Evolutionary conservation across 2,113 vertebrate species (phyloP), one percentile per base, ranked within the genome.

Genomic region (Cepphus grylle): DNA sequence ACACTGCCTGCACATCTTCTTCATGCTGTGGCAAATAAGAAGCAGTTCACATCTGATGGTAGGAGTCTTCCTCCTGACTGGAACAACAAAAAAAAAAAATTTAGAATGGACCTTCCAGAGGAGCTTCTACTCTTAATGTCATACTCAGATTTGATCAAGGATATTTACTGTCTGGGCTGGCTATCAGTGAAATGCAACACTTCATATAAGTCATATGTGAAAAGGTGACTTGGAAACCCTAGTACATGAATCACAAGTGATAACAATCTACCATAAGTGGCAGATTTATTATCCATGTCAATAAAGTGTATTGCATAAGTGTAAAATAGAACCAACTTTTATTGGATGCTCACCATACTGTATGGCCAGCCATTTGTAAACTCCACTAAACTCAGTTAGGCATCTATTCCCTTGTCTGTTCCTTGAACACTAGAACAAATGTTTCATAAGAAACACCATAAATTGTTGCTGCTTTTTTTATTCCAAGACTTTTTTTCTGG

Each of bases 1-100:
- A 0, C 32, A 25, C 7, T 15, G 32, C 14, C 22, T 27, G 8
- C 0, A 3, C 0, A 0, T n/a, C 42, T 63, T 21, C 1, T 22
- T 66, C 0, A 0, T 8, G 2, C 32, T 5, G 5, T 2, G 1
- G 42, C 23, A 50, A 56, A 43, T 20, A 20, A 78, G 32, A 55
- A 78, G 30, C 30, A 63, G 72, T 13, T 58, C 58, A 65, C 15
- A 58, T 34, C 36, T 58, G 36, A 32, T 19, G 6, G 32, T 32
- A 71, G 49, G 15, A 71, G 17, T 50, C 42, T 65, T 65, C 27
- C 20, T 62, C 40, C 21, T 58, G 32, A 22, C 21, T 38, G 22
- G 27, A 65, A 36, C 0, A 6, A 40, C n/a, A n/a, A 40, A 59
- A 80, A 55, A 17, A 45, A n/a, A 17, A 45, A n/a, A 26, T 12